Evolutionary conservation across 2,797 vertebrate species (phyloP).

Genomic region (Yasuhikotakia modesta): DNA sequence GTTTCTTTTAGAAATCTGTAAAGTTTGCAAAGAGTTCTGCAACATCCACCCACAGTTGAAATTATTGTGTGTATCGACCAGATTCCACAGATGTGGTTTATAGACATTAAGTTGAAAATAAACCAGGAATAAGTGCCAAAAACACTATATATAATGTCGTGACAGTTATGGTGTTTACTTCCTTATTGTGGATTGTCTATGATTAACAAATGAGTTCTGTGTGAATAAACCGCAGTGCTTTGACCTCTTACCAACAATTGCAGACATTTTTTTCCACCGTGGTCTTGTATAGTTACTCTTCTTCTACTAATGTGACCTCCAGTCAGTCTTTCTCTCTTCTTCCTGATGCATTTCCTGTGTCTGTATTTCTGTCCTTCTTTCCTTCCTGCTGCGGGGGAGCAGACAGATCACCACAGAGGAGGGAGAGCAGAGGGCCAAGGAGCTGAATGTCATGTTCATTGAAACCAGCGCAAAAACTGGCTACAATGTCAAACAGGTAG

Average conservation of each 20-base stretch:
- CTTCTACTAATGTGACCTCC: constrained; percentile 63
- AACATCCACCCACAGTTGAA: too few relatives aligned
- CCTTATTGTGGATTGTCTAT: constrained; percentile 48
- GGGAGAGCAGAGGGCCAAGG: constrained; percentile 95
- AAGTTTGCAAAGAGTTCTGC: too few relatives aligned
- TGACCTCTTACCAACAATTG: constrained; percentile 58
- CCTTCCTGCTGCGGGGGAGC: constrained; percentile 74
- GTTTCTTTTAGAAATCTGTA: too few relatives aligned
- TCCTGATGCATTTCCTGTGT: constrained; percentile 49
- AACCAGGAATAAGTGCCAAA: constrained; percentile 3
- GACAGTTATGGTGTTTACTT: constrained; percentile 6
- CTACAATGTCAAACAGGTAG: constrained; percentile 96
- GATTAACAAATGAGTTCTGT: constrained; percentile 47
- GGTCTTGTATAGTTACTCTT: constrained; percentile 70
- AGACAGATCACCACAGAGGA: constrained; percentile 97
- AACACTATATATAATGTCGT: neutral
- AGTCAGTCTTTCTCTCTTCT: constrained; percentile 53
- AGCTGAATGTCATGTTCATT: constrained; percentile 97
- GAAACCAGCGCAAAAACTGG: constrained; percentile 97
- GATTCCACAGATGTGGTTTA: neutral
- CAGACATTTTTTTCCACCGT: constrained; percentile 56
- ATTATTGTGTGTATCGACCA: neutral
- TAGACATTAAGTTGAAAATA: neutral
- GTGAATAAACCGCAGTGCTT: constrained; percentile 21
- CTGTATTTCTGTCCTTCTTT: constrained; percentile 64